Percentiles rank a stretch among this genome's conserved stretches.
Conservation (phyloP, 2,888 invertebrate species). For the Charanyca ferruginea region DNA sequence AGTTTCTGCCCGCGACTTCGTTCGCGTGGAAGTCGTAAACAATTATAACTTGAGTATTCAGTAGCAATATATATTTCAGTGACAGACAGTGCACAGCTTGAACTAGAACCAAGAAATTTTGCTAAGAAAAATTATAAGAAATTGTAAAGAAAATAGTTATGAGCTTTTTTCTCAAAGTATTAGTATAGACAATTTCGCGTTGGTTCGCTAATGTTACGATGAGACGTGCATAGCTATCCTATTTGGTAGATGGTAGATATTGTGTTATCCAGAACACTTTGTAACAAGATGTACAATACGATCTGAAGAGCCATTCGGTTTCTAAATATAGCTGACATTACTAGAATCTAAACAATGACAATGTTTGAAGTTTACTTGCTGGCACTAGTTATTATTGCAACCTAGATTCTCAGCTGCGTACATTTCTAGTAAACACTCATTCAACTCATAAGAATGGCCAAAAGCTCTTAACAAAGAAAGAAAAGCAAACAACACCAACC, state of each 20-base stretch:
- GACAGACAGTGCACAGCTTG: too few relatives aligned
- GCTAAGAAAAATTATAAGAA: too few relatives aligned
- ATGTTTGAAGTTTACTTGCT: slow-evolving; percentile 43
- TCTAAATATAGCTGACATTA: slow-evolving; percentile 34
- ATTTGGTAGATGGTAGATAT: not conserved
- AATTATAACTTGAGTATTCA: too few relatives aligned
- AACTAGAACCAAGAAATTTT: too few relatives aligned
- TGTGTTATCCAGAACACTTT: not conserved
- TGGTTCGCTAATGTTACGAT: too few relatives aligned
- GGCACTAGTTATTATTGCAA: slow-evolving; percentile 38
- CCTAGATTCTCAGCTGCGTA: slow-evolving; percentile 37
- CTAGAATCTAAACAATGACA: slow-evolving; percentile 37
- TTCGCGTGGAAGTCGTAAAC: too few relatives aligned
- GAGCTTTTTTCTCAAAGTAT: too few relatives aligned
- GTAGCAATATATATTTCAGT: too few relatives aligned
- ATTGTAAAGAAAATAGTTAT: too few relatives aligned
- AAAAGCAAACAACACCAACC: slow-evolving; percentile 34
- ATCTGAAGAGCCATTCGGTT: slow-evolving; percentile 1
- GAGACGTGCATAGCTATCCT: not conserved
- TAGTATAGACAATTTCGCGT: not conserved
- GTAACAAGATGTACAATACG: too few relatives aligned
- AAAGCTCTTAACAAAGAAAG: slow-evolving; percentile 41
- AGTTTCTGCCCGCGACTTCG: too few relatives aligned
- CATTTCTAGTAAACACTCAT: slow-evolving; percentile 23
- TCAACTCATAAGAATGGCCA: slow-evolving; percentile 19